Evolutionary conservation across 2,888 invertebrate species (phyloP).

Genomic region (Nephrotoma appendiculata): DNA sequence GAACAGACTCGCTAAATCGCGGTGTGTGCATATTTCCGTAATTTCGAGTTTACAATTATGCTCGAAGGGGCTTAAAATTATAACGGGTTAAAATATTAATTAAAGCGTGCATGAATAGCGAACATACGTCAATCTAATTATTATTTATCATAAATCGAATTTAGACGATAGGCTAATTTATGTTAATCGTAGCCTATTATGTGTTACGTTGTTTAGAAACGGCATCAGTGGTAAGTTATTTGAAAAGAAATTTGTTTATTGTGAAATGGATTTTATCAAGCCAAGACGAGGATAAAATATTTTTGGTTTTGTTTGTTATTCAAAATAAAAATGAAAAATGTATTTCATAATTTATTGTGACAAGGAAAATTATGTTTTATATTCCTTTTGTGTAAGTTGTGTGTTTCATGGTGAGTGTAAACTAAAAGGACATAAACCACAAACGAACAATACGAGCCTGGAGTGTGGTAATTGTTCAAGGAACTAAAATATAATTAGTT

Average conservation of each 20-base stretch:
- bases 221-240: neutral
- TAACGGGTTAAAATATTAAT: neutral
- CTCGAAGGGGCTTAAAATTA: neutral
- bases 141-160: neutral
- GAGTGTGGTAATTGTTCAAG: neutral
- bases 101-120: neutral
- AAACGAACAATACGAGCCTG: neutral
- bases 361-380: neutral
- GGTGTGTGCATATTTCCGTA: neutral
- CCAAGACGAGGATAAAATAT: neutral
- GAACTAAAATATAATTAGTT: neutral
- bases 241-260: neutral
- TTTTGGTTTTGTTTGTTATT: neutral
- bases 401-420: neutral
- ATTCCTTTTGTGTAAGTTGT: neutral
- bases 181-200: neutral
- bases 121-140: neutral
- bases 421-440: neutral
- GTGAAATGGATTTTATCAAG: neutral
- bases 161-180: neutral
- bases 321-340: neutral
- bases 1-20: neutral
- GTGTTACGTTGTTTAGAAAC: neutral
- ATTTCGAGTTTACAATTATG: neutral
- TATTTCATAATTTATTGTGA: neutral